Evolutionary conservation across 92 coral and sea anemone species (phyloP).

Genomic region (Siderastrea radians): DNA sequence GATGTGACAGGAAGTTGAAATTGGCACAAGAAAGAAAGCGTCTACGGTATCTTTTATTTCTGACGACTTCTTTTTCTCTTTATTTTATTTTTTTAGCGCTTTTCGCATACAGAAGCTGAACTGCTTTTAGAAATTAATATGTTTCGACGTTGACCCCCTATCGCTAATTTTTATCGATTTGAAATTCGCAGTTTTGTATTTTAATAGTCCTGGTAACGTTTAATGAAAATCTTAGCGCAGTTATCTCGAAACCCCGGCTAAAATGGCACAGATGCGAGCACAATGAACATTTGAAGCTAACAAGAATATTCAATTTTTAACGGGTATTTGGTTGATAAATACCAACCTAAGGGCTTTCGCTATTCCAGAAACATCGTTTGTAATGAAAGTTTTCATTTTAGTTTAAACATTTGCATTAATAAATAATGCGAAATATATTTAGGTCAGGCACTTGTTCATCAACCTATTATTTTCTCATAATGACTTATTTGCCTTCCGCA

Average conservation of each 20-base stretch:
- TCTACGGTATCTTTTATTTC: not conserved
- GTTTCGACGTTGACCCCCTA: constrained; percentile 38
- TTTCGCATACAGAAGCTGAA: constrained; percentile 13
- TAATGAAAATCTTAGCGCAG: constrained; percentile 14
- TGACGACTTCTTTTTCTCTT: not conserved
- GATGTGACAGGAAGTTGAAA: constrained; percentile 11
- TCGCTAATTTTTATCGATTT: constrained; percentile 63
- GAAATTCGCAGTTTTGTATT: constrained; percentile 66
- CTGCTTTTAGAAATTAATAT: constrained; percentile 26
- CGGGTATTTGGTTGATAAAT: constrained; percentile 1
- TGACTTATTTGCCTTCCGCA: constrained; percentile 53
- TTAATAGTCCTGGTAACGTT: constrained; percentile 27
- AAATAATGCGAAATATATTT: constrained; percentile 68
- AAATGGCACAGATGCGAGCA: not conserved
- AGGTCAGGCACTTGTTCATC: constrained; percentile 65
- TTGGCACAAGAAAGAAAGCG: not conserved
- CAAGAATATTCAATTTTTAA: not conserved
- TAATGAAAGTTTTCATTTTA: constrained; percentile 71
- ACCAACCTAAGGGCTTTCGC: constrained; percentile 26
- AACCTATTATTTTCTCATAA: constrained; percentile 46
- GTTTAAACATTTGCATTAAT: constrained; percentile 81
- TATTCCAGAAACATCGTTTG: constrained; percentile 41
- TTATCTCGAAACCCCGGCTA: constrained; percentile 11
- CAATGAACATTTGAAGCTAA: not conserved
- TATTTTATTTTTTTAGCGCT: not conserved